Evolutionary conservation across 1,140 invertebrate species (phyloP), one percentile per base, ranked within the genome.

Genomic region (Macrocentrus cingulum): DNA sequence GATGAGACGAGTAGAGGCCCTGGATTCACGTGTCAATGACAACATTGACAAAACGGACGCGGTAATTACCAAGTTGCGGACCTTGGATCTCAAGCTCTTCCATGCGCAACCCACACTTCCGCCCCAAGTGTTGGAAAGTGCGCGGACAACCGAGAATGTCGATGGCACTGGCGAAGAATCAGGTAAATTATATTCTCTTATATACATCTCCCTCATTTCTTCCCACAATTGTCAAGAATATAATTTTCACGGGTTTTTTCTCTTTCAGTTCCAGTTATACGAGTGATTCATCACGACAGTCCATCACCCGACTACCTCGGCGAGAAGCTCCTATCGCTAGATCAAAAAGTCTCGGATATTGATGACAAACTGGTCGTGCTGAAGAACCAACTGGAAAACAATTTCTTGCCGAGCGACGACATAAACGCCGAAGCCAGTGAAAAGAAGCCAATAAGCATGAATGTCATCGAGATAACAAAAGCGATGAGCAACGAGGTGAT

Each of bases 391-490:
- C 82, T 92, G 56, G 90, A 92, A 65, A 90, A 84, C 61, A 91
- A 91, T 69, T 89, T 89, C 61, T 76, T 92, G 42, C 87, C 87
- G 57, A 85, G 84, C 1, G 89, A 91, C 59, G 89, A 92, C 60
- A 88, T 91, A 50, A 91, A 91, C 61, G 90, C 87, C 0, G 90
- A 92, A 69, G 90, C 90, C 1, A 91, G 90, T 65, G 91, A 92
- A 66, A 91, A 91, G 74, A 91, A 91, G 63, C 88, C 89, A 0
- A 84, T 91, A 2, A 90, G 88, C 65, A 86, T 90, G 77, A 90
- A 89, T 67, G 85, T 89, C 9, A 82, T 89, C 23, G 89, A 91
- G 70, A 88, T 90, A 34, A 87, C 89, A 0, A 91, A 91, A 75
- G 84, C 88, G 8, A 82, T 91, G 67, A 91, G 87, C 66, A 83